These are phyloP conservation scores for Drosophila neutralis DNA, from an alignment of 2,888 invertebrate genomes.

Conservation along the genomic window DNA sequence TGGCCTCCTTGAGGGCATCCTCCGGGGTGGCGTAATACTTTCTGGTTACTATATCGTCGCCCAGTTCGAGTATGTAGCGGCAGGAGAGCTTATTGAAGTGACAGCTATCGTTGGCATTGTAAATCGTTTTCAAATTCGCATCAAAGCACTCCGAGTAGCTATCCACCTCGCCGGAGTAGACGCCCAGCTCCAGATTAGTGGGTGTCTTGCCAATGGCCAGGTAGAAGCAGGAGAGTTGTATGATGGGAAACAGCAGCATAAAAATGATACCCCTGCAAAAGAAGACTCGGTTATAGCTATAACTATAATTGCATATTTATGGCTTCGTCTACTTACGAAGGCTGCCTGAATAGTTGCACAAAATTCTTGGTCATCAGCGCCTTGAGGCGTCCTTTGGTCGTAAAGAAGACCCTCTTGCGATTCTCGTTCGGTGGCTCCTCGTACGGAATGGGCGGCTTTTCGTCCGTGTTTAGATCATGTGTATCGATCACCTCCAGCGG, in stretches of 20 bases:
- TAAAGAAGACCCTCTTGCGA: conserved; percentile 79
- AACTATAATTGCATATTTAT: accelerated
- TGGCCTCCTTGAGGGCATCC: conserved; percentile 86
- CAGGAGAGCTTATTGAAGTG: conserved; percentile 87
- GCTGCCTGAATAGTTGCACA: conserved; percentile 89
- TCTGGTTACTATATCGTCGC: conserved; percentile 86
- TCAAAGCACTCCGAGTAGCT: conserved; percentile 85
- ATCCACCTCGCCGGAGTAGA: conserved; percentile 91
- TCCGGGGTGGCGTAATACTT: conserved; percentile 81
- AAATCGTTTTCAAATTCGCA: conserved; percentile 83
- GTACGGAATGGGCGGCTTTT: conserved; percentile 65
- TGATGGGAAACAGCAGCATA: conserved; percentile 91
- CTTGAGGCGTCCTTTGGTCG: conserved; percentile 85
- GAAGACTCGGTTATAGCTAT: not conserved
- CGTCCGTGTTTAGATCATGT: conserved; percentile 54
- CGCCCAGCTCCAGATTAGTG: conserved; percentile 89
- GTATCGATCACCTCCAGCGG: conserved; percentile 80
- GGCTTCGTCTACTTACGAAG: conserved; percentile 86
- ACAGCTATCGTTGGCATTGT: conserved; percentile 85
- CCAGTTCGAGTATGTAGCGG: conserved; percentile 87
- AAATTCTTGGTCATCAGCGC: conserved; percentile 90
- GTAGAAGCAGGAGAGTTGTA: conserved; percentile 92
- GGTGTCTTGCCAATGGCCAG: conserved; percentile 92
- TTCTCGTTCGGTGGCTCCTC: conserved; percentile 70
- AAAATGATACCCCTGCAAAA: conserved; percentile 91